Base-by-base conservation (phyloP, 2,113 vertebrate species). In the Glaucomys volans region DNA sequence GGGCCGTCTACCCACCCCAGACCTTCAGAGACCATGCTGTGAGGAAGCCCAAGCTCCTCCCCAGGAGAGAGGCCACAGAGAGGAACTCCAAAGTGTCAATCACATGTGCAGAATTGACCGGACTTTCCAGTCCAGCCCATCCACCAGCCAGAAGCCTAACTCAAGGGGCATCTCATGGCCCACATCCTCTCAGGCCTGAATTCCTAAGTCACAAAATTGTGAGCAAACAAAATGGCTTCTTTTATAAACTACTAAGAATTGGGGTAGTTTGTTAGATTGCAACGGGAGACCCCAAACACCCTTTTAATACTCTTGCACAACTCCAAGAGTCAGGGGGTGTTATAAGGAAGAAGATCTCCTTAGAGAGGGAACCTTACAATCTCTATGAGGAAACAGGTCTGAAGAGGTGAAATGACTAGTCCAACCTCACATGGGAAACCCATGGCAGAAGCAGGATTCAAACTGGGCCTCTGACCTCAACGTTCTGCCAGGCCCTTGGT, bases 81-180 rank as follows among this genome's bases (percentile, higher is more conserved):
- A 62, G 37, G 52, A 64, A 16, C 5, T 32, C 20, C 8, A 7
- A 0, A 14, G 67, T 13, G 2, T 30, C 32, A 18, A 52, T 74
- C 40, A 7, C 0, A 0, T 44, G 69, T 67, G 30, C 4, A 26
- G 50, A 83, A n/a, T 76, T 37, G 9, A 44, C 44, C 32, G 69
- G 44, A 35, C 62, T 40, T 9, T 47, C 32, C 67, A 59, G 54
- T n/a, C 52, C 54, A 74, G 59, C 35, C 47, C 54, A 42, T 18
- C 9, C 22, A 42, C 26, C 20, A 80, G 50, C 24, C 67, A 47
- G 12, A 80, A 86, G 62, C 66, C 24, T 37, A 24, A 77, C 11
- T 40, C 16, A 4, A 9, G 44, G 40, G 66, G 64, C 17, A 32
- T 22, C 81, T 67, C 9, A 0, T 14, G n/a, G 72, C 72, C 8